phyloP scores from a whole-genome alignment of 2,113 vertebrate species.

The Alectura lathami region DNA sequence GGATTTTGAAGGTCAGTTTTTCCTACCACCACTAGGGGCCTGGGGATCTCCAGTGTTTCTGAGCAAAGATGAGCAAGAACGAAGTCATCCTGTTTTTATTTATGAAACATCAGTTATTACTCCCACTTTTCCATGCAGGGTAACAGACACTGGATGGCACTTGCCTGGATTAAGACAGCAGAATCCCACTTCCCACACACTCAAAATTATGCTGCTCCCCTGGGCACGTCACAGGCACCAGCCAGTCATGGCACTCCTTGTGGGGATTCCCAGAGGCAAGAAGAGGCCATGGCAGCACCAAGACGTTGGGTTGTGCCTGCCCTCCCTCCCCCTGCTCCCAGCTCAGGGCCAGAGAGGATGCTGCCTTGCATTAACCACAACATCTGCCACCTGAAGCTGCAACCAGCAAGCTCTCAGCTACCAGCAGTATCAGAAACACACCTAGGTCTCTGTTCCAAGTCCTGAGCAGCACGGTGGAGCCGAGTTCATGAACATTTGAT shows the following conservation, averaged over 20 bases:
- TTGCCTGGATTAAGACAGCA: neutral
- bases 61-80: neutral
- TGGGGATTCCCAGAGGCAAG: neutral
- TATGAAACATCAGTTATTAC: neutral
- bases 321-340: fast-evolving
- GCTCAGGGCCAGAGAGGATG: fast-evolving
- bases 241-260: neutral
- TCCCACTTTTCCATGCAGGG: neutral
- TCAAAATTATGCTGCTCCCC: neutral
- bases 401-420: fast-evolving
- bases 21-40: neutral
- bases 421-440: neutral
- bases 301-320: neutral
- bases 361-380: neutral
- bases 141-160: neutral
- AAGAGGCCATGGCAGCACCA: neutral
- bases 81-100: neutral
- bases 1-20: neutral
- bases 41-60: neutral
- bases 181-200: neutral
- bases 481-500: slow-evolving; percentile 58
- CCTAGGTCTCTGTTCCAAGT: neutral
- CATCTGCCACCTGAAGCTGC: neutral
- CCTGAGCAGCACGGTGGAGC: neutral
- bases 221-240: fast-evolving